A percentile compares a stretch with the other conserved stretches of the same genome.
These are phyloP conservation scores for Andrena minutula DNA, from an alignment of 2,888 invertebrate genomes.

Conservation along the genomic window DNA sequence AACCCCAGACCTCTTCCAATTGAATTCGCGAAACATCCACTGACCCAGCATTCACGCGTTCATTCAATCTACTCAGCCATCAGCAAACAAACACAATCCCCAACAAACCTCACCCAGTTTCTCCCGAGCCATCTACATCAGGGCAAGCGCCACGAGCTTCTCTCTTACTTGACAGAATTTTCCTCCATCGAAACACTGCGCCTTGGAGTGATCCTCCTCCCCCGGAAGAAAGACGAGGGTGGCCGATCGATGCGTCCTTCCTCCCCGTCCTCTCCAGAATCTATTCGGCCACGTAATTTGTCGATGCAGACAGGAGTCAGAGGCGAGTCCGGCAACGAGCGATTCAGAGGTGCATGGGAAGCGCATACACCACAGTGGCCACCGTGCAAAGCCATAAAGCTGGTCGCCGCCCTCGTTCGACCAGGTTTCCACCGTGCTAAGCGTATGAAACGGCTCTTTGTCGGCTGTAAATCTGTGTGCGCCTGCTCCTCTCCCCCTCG, in stretches of 20 bases:
- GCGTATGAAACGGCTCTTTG: constrained; percentile 65
- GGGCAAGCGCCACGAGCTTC: not conserved
- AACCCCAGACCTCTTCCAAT: no score
- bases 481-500: not conserved
- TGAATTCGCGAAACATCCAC: no score
- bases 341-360: constrained; percentile 59
- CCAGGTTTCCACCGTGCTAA: constrained; percentile 67
- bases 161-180: not conserved
- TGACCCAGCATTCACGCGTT: no score
- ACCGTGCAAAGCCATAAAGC: constrained; percentile 66
- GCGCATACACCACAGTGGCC: constrained; percentile 60
- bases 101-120: no score
- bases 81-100: no score
- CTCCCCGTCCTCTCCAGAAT: constrained; percentile 36
- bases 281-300: constrained; percentile 58
- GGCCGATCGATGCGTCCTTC: constrained; percentile 49
- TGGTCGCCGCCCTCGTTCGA: constrained; percentile 69
- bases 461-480: constrained; percentile 57
- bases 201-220: not conserved
- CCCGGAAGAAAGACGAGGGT: constrained; percentile 14
- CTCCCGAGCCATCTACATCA: no score
- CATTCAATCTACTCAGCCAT: no score
- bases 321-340: constrained; percentile 47
- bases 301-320: constrained; percentile 58
- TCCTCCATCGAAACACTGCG: not conserved